Evolutionary conservation across 30 jellyfish, hydroid and myxozoan genomes (phyloP).

Genomic region (Aurelia sp.): DNA sequence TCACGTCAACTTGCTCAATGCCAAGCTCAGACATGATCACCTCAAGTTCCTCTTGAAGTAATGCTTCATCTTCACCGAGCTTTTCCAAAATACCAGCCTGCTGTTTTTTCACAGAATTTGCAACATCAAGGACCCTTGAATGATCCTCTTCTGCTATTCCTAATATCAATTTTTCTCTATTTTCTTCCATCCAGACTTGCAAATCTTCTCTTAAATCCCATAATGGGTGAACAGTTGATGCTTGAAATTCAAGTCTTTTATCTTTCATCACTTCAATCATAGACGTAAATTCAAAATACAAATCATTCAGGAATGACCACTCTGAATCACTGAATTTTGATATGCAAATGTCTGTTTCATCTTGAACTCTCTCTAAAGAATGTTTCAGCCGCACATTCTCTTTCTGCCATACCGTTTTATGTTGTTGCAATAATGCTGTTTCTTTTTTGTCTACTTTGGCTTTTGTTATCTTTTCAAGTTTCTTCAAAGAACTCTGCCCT

Average conservation of each 20-base stretch:
- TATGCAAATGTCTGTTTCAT: conserved; percentile 54
- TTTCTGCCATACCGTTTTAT: conserved; percentile 73
- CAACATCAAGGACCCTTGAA: conserved; percentile 30
- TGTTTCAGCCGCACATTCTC: conserved; percentile 67
- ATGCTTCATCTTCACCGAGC: conserved; percentile 63
- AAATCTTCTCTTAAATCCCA: conserved; percentile 76
- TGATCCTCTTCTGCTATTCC: conserved; percentile 69
- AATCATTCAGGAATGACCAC: conserved; percentile 18
- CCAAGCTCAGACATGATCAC: conserved; percentile 40
- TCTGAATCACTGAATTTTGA: conserved; percentile 55
- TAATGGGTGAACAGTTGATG: conserved; percentile 71
- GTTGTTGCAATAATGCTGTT: conserved; percentile 60
- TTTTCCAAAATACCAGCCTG: conserved; percentile 41
- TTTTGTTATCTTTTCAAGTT: conserved; percentile 58
- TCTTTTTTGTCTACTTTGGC: conserved; percentile 55
- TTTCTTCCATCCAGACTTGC: conserved; percentile 74
- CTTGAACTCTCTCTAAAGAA: conserved; percentile 23
- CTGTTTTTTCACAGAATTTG: conserved; percentile 79
- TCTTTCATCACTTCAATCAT: conserved; percentile 45
- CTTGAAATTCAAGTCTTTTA: conserved; percentile 39
- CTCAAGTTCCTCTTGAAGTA: conserved; percentile 38
- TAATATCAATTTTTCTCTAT: conserved; percentile 50
- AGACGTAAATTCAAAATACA: conserved; percentile 54
- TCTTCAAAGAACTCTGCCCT: conserved; percentile 71
- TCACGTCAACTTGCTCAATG: conserved; percentile 55